These are phyloP conservation scores for Ptilodon capucinus DNA, from an alignment of 2,888 invertebrate genomes.

Conservation along the genomic window DNA sequence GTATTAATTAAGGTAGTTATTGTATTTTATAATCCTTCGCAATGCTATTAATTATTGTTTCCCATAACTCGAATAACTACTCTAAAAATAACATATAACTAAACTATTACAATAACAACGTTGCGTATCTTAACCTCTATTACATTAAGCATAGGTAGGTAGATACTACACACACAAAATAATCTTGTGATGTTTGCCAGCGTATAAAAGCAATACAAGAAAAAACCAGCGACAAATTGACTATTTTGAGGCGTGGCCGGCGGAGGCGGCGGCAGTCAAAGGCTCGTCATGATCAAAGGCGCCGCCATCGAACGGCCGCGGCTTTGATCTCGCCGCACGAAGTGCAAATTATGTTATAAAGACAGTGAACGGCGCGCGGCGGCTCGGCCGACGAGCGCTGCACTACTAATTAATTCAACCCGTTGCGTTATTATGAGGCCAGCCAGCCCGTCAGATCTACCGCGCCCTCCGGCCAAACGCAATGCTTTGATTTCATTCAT, in stretches of 20 bases:
- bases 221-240: constrained; percentile 77
- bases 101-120: background rate
- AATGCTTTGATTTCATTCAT: constrained; percentile 30
- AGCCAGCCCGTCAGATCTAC: background rate
- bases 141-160: no score
- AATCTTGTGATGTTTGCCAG: constrained; percentile 18
- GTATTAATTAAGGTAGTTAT: no score
- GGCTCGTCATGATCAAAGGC: constrained; percentile 79
- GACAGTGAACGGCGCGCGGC: constrained; percentile 77
- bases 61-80: no score
- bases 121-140: background rate
- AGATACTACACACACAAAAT: constrained; percentile 5
- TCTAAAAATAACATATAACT: no score
- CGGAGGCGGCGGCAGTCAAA: constrained; percentile 77
- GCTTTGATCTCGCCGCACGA: constrained; percentile 81
- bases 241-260: constrained; percentile 77
- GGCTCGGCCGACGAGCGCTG: constrained; percentile 67
- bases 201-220: constrained; percentile 30
- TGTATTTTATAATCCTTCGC: no score
- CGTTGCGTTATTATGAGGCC: constrained; percentile 22
- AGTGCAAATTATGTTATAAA: constrained; percentile 84
- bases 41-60: no score
- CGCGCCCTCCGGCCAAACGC: background rate
- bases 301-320: constrained; percentile 72
- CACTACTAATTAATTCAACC: constrained; percentile 78